Base-by-base conservation (phyloP, 2,888 invertebrate genomes). In the Cantharis rufa region DNA sequence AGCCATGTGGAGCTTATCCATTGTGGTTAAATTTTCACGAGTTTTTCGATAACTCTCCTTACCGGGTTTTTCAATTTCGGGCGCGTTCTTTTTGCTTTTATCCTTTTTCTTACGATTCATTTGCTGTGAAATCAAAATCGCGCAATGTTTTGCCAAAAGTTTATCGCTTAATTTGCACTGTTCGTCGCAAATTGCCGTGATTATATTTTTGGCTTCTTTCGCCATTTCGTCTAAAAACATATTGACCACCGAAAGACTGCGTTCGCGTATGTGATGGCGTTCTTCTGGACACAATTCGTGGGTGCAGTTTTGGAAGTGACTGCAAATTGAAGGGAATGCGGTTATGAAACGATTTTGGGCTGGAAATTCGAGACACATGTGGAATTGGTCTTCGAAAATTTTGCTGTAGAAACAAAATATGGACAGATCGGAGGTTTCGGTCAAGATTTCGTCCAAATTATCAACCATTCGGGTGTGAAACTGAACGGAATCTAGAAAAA, bases 391-490 rank as follows among this genome's bases (percentile, higher is more conserved):
- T 88, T 99, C 98, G 89, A 99, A 98, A 87, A 97, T 96, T 89
- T 96, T 95, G 85, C 94, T 98, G 88, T 98, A 98, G 86, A 99
- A 99, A 87, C 99, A 99, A 87, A 99, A 99, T 80, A 99, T 93
- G 0, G 98, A 98, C 15, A 99, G 90, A 90, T 99, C 99, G 0
- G 98, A 98, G 2, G 98, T 97, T 88, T 99, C 99, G 1, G 96
- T 94, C 83, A 99, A 91, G 87, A 99, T 95, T 88, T 99, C 98
- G 89, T 99, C 99, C 70, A 99, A 91, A 87, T 96, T 96, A 87
- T 99, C 99, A 1, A 99, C 98, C 94, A 99, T 97, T 88, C 97
- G 96, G 0, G 98, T 96, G 86, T 99, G 99, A 86, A 99, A 99
- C 48, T 96, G 93, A 87, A 98, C 94, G 63, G 96, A 97, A 88